Evolutionary conservation across 2,888 invertebrate species (phyloP), one percentile per base, ranked within the genome.

Genomic region (Macaria liturata): DNA sequence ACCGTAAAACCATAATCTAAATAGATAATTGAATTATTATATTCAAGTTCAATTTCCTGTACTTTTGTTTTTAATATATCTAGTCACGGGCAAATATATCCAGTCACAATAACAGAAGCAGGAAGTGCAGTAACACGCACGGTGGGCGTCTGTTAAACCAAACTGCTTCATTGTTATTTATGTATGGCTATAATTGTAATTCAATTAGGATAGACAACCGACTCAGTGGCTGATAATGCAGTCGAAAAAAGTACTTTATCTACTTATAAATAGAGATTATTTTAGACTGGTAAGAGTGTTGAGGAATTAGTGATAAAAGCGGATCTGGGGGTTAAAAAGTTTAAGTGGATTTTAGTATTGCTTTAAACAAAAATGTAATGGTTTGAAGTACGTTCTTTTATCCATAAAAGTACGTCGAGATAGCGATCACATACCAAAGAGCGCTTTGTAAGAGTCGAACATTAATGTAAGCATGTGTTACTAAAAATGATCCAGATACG

Each of bases 131-230:
- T 59, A 59, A 59, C 59, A 59, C 62, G 57, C 57, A 48, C 55
- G 59, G 80, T 78, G 79, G 79, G 81, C 74, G 83, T 76, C 75
- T 73, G 80, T 73, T 79, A 68, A 67, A 69, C 75, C 75, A 75
- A 81, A 80, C 83, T 78, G 70, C 65, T 71, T 80, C 76, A 88
- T 84, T 86, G 86, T 77, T 87, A 88, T 87, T 88, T 86, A 88
- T 84, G 83, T 74, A 61, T 63, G 70, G 69, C 72, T 76, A 76
- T 83, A 84, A 84, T 83, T 81, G 77, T 71, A 77, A 80, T 81
- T 79, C 81, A 81, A 83, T 87, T 82, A 80, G 71, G 76, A 75
- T 66, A 65, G 60, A 68, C 63, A 63, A 54, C 42, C n/a, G 59
- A 58, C 59, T 39, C 45, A 53, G 60, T 56, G 54, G 32, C 20